phyloP scores from a whole-genome alignment of 2,888 invertebrate genomes.

The Tipula confusa region DNA sequence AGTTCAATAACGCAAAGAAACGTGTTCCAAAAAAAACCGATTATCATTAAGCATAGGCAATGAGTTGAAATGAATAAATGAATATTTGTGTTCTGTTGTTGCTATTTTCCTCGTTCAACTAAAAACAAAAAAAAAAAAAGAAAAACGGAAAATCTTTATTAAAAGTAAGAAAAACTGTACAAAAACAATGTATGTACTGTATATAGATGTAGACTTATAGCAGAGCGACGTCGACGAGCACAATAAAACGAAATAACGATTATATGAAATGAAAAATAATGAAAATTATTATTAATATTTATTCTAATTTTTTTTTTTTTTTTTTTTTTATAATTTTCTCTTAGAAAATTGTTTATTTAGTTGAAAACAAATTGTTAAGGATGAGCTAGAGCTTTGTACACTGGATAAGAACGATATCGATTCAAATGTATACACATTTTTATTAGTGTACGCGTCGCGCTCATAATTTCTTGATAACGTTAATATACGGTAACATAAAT shows the following conservation, averaged over 20 bases:
- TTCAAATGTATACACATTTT: background rate
- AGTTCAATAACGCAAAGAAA: background rate
- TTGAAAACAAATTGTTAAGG: background rate
- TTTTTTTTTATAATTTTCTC: background rate
- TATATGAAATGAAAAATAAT: background rate
- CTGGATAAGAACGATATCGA: background rate
- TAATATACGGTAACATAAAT: background rate
- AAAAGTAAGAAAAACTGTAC: background rate
- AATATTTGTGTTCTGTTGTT: background rate
- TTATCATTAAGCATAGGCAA: background rate
- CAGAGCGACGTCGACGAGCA: background rate
- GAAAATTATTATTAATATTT: conserved; percentile 20
- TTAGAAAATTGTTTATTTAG: conserved; percentile 3
- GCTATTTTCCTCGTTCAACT: background rate
- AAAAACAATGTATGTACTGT: background rate
- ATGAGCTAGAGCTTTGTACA: background rate
- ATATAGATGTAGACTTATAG: background rate
- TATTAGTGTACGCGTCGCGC: background rate
- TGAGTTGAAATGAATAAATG: conserved; percentile 12
- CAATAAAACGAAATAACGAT: background rate
- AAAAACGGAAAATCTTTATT: background rate
- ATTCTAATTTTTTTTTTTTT: background rate
- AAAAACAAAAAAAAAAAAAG: too few relatives aligned
- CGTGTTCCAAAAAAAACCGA: background rate
- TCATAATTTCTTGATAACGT: background rate